Evolutionary conservation across 2,888 invertebrate genomes (phyloP).

Genomic region (Muschampia staudingeri): DNA sequence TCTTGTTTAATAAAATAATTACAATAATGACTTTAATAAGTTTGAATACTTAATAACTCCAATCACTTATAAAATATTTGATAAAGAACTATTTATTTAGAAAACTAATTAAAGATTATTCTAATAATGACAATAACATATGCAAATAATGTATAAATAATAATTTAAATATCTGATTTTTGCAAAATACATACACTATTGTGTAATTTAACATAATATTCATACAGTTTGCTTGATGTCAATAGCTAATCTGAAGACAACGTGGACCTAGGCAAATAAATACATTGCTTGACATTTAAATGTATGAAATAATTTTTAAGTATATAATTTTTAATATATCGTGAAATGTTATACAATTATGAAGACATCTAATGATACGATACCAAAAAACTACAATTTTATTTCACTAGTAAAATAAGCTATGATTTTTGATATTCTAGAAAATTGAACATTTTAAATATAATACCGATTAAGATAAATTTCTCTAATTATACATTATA

Average conservation of each 20-base stretch:
- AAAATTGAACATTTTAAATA: conserved; percentile 67
- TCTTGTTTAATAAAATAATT: too few relatives aligned
- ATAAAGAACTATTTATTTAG: too few relatives aligned
- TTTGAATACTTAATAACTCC: background rate
- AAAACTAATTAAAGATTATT: too few relatives aligned
- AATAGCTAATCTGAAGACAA: background rate
- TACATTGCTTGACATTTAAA: conserved; percentile 66
- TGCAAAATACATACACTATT: conserved; percentile 13
- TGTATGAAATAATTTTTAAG: conserved; percentile 79
- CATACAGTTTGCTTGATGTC: background rate
- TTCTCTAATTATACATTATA: conserved; percentile 44
- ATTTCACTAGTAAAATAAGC: conserved; percentile 68
- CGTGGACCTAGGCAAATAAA: conserved; percentile 21
- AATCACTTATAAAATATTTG: background rate
- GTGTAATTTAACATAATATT: background rate
- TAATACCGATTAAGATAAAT: background rate
- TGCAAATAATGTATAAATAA: too few relatives aligned
- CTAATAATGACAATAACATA: too few relatives aligned
- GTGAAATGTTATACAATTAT: conserved; percentile 16
- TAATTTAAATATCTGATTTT: background rate
- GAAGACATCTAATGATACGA: conserved; percentile 26
- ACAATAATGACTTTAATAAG: too few relatives aligned
- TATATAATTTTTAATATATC: conserved; percentile 70
- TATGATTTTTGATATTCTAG: conserved; percentile 76
- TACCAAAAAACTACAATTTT: conserved; percentile 48